Percentiles rank a stretch among this genome's conserved stretches.
Conservation (phyloP, 2,888 invertebrate species). For the Bimastos eiseni region DNA sequence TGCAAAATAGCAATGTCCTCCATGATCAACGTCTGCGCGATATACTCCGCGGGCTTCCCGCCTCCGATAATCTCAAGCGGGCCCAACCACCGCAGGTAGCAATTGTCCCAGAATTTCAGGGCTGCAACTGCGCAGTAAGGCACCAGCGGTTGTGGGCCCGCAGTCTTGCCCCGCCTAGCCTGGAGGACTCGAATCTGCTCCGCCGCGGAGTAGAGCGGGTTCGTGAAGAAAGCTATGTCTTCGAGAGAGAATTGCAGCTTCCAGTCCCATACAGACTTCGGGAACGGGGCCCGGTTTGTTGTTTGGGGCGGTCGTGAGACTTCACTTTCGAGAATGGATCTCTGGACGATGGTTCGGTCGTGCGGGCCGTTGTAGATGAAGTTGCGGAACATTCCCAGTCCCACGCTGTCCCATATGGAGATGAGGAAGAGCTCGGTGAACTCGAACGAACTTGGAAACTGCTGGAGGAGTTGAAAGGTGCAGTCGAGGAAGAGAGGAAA, state of each 20-base stretch:
- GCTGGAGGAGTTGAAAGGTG: slow-evolving; percentile 85
- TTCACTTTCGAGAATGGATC: not conserved
- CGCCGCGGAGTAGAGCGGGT: slow-evolving; percentile 71
- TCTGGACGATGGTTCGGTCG: slow-evolving; percentile 62
- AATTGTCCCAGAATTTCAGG: slow-evolving; percentile 76
- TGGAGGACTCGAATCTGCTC: not conserved
- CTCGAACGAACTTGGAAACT: slow-evolving; percentile 86
- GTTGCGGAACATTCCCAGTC: slow-evolving; percentile 86
- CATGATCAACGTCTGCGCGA: slow-evolving; percentile 61
- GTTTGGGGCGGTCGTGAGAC: slow-evolving; percentile 29
- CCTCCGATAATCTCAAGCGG: slow-evolving; percentile 76
- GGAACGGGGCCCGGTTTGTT: not conserved
- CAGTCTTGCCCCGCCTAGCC: not conserved
- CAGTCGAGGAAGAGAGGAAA: slow-evolving; percentile 90
- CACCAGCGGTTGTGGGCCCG: not conserved
- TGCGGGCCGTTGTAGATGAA: slow-evolving; percentile 86
- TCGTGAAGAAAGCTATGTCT: slow-evolving; percentile 80
- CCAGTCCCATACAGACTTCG: slow-evolving; percentile 80
- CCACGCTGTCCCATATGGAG: slow-evolving; percentile 87
- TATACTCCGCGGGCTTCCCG: slow-evolving; percentile 65
- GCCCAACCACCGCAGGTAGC: slow-evolving; percentile 86
- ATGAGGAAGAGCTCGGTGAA: slow-evolving; percentile 90
- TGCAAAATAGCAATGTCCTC: slow-evolving; percentile 57
- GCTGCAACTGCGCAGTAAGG: not conserved
- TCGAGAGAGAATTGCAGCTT: slow-evolving; percentile 80